Conservation (phyloP, 1,140 invertebrate species). For the Hermetia illucens region DNA sequence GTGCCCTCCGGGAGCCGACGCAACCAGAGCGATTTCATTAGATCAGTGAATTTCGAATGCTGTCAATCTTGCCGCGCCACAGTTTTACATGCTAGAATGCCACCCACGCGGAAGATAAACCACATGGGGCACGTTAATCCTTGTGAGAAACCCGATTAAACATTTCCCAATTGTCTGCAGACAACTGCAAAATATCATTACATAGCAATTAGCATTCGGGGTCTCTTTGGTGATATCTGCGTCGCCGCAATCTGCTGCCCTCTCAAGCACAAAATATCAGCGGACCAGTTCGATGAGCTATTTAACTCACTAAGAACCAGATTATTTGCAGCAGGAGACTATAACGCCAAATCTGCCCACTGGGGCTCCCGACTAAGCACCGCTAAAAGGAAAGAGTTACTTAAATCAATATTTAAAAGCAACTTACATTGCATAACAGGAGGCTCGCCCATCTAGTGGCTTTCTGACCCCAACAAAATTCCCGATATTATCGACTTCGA, state of each 20-base stretch:
- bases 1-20: no score
- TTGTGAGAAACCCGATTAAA: conserved; percentile 8
- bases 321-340: conserved; percentile 18
- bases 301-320: conserved; percentile 12
- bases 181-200: neutral
- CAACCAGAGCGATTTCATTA: no score
- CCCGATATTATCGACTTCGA: conserved; percentile 21
- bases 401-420: conserved; percentile 6
- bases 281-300: conserved; percentile 10
- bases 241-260: conserved; percentile 14
- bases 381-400: conserved; percentile 11
- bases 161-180: neutral
- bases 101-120: no score
- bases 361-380: conserved; percentile 16
- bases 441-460: conserved; percentile 19
- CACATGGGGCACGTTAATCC: no score
- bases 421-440: conserved; percentile 7
- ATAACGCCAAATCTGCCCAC: conserved; percentile 16
- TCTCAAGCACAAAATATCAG: conserved; percentile 10
- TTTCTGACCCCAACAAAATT: conserved; percentile 17
- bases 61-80: no score
- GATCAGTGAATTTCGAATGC: no score
- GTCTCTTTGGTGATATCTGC: no score
- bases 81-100: no score
- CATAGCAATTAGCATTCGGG: conserved; percentile 1